Base-by-base conservation (phyloP, 2,888 invertebrate species). In the Agonopterix subpropinquella region DNA sequence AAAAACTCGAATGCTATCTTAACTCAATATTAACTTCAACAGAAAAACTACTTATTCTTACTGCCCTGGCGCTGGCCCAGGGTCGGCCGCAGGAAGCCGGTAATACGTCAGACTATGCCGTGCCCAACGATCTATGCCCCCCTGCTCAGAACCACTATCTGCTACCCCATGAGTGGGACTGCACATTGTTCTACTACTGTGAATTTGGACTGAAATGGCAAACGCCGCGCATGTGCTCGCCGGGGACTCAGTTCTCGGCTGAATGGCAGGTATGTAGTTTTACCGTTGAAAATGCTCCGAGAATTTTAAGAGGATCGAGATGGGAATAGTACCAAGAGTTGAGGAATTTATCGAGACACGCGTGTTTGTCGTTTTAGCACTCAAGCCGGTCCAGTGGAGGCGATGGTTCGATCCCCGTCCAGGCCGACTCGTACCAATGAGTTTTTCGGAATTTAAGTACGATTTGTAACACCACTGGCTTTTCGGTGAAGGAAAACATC, bases 111-210 rank as follows among this genome's bases (percentile, higher is more conserved):
- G 42, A 42, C 13, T 5, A 11, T 2, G 89, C 70, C 73, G 93
- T 59, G 88, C 89, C 89, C 67, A 76, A 93, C 47, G 90, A 91
- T 53, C 70, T 92, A 62, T 94, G 55, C 88, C 95, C 64, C 89
- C 86, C 73, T 75, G 92, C 85, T 92, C 93, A 90, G 91, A 90
- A 62, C 56, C 77, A 78, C 45, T 56, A 53, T 44, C 59, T 81
- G 0, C 48, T 82, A 0, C 72, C 73, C 2, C 83, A 86, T 54
- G 85, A 86, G 41, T 74, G 68, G 10, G 75, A 80, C 52, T 86
- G 85, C 59, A 72, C 73, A 0, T 73, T 72, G 56, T 86, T 80
- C 60, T 86, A 86, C 63, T 80, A 81, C 59, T 87, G 86, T 52
- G 77, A 80, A 39, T 72, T 68, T 51, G 86, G 85, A 0, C 0